phyloP scores from a whole-genome alignment of 2,888 invertebrate species.

The Bedellia somnulentella region DNA sequence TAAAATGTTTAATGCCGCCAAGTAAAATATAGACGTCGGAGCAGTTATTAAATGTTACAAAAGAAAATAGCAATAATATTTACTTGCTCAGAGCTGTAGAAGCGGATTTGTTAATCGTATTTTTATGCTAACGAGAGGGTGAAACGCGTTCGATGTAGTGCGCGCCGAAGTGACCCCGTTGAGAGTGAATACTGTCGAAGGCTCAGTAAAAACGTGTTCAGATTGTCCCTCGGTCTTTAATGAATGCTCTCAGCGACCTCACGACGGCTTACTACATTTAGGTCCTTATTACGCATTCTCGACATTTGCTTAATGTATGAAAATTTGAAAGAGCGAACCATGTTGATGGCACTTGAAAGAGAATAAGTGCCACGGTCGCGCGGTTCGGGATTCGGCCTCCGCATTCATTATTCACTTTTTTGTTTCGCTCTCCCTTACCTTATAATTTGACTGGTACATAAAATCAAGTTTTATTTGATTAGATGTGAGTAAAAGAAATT shows the following conservation, averaged over 20 bases:
- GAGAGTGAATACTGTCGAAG: too few species aligned
- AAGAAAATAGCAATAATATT: constrained; percentile 1
- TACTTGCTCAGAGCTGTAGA: not conserved
- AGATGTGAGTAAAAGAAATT: constrained; percentile 39
- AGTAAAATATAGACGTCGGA: too few species aligned
- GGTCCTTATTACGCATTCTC: constrained; percentile 55
- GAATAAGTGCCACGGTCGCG: constrained; percentile 59
- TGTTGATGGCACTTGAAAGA: constrained; percentile 60
- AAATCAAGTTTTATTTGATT: constrained; percentile 61
- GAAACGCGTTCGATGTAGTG: not conserved
- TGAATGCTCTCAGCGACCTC: constrained; percentile 31
- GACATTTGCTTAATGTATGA: constrained; percentile 59
- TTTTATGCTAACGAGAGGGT: constrained; percentile 3
- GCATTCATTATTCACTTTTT: constrained; percentile 60
- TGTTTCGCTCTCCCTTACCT: constrained; percentile 54
- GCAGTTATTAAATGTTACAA: constrained; percentile 1
- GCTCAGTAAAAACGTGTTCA: constrained; percentile 20
- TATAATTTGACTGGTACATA: constrained; percentile 60
- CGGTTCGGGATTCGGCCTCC: constrained; percentile 50
- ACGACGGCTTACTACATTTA: constrained; percentile 42
- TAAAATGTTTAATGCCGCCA: too few species aligned
- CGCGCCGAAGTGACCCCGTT: too few species aligned
- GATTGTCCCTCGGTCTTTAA: constrained; percentile 32
- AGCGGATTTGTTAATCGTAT: constrained; percentile 2
- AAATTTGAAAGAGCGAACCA: constrained; percentile 58